A percentile compares a stretch with the other conserved stretches of the same genome.
Conservation (phyloP, 2,113 vertebrate genomes). For the Ciconia maguari region DNA sequence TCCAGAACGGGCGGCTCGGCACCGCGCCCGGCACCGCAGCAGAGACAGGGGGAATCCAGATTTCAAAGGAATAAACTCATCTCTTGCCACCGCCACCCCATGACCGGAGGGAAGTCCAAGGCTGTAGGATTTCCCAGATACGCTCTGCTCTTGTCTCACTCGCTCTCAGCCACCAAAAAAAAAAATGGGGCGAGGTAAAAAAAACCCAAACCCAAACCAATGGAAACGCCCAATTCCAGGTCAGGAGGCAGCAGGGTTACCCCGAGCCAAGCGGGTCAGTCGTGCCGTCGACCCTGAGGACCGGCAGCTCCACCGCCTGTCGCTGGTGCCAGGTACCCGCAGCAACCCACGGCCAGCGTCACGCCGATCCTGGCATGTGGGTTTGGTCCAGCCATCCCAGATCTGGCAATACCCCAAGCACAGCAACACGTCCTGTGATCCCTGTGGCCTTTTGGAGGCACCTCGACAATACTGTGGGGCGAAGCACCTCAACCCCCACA, state of each 20-base stretch:
- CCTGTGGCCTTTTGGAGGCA: neutral
- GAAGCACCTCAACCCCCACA: neutral
- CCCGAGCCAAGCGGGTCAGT: accelerated
- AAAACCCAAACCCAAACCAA: neutral
- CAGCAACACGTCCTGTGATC: neutral
- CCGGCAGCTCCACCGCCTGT: accelerated
- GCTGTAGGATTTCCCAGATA: neutral
- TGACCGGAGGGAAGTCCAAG: neutral
- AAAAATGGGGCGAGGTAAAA: neutral
- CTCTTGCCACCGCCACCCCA: accelerated
- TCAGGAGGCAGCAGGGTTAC: neutral
- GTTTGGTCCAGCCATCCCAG: neutral
- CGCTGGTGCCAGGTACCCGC: neutral
- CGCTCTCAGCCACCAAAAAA: neutral
- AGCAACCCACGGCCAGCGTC: accelerated
- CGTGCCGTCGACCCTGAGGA: accelerated
- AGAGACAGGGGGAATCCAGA: neutral
- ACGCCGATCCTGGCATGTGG: accelerated
- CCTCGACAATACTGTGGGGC: accelerated
- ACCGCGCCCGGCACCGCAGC: accelerated
- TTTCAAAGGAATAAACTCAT: neutral
- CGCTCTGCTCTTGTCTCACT: accelerated
- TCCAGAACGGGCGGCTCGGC: neutral
- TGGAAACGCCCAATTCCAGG: neutral
- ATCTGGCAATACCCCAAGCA: neutral